Base-by-base conservation (phyloP, 2,113 vertebrate species). In the Melanostigma gelatinosum region DNA sequence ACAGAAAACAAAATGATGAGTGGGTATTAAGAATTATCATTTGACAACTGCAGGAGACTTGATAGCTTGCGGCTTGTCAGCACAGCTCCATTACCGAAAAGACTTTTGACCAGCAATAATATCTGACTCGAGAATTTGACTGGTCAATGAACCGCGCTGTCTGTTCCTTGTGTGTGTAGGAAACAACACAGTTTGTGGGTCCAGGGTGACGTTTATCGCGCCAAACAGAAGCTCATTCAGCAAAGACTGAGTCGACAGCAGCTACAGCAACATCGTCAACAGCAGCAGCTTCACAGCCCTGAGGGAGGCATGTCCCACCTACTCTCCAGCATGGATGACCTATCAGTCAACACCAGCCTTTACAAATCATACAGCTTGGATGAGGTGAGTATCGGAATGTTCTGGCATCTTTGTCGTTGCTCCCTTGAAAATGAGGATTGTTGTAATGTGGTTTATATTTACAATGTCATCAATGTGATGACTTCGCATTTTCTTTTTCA, bases 171-270 rank as follows among this genome's bases (percentile, higher is more conserved):
- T 80, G 32, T 70, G 60, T 82, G 29, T 38, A 98, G 97, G 91
- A 98, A 97, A 52, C 96, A 98, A 86, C 79, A 95, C 34, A 93
- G 94, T 44, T 75, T 99, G 72, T 98, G 97, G 97, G 88, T 95
- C 52, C 96, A 98, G 89, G 96, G 97, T 57, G 97, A 97, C 62
- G 89, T 96, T 80, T 93, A 95, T 66, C 94, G 87, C 79, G 95
- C 95, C 61, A 96, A 96, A 89, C 95, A 95, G 91, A 97, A 95
- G 83, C 93, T 92, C 44, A 67, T 79, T 3, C 87, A 90, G 54
- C 88, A 87, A 72, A 87, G 89, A 13, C 83, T 83, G 68, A 74
- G 75, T 8, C 85, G 72, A 27, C 89, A 82, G 63, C 89, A 88
- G 61, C 80, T 42, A 0, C 94, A 90, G 18, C 88, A 83, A 3